These are phyloP conservation scores for Mesodorylaimus sp. DNA, from an alignment of 2,888 invertebrate genomes.

Conservation along the genomic window DNA sequence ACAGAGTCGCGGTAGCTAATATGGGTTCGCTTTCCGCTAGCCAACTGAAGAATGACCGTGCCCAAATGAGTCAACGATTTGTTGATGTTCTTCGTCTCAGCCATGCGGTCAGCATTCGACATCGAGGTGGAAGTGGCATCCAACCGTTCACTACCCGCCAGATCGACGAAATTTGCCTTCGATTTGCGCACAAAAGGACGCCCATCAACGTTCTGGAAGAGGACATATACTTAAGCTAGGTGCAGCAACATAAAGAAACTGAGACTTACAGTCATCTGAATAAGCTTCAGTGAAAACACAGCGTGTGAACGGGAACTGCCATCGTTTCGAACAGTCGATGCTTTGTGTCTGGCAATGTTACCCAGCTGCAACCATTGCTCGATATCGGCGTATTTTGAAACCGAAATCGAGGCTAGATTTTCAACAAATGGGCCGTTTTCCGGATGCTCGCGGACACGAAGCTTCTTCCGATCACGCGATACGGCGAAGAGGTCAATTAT, in stretches of 20 bases:
- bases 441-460: background rate
- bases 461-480: background rate
- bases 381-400: background rate
- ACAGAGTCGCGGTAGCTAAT: background rate
- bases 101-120: too few species aligned
- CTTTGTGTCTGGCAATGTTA: background rate
- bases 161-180: background rate
- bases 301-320: slow-evolving; percentile 1
- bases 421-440: slow-evolving; percentile 1
- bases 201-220: background rate
- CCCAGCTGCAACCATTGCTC: background rate
- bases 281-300: background rate
- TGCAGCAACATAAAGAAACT: background rate
- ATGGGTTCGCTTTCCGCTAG: background rate
- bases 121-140: too few species aligned
- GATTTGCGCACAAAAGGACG: background rate
- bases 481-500: background rate
- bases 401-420: background rate
- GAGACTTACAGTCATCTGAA: background rate
- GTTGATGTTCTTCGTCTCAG: background rate
- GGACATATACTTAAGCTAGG: background rate
- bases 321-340: background rate
- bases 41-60: slow-evolving; percentile 2
- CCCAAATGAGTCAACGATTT: background rate
- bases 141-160: background rate